Evolutionary conservation across 2,113 vertebrate genomes (phyloP).

Genomic region (Nothoprocta pentlandii): DNA sequence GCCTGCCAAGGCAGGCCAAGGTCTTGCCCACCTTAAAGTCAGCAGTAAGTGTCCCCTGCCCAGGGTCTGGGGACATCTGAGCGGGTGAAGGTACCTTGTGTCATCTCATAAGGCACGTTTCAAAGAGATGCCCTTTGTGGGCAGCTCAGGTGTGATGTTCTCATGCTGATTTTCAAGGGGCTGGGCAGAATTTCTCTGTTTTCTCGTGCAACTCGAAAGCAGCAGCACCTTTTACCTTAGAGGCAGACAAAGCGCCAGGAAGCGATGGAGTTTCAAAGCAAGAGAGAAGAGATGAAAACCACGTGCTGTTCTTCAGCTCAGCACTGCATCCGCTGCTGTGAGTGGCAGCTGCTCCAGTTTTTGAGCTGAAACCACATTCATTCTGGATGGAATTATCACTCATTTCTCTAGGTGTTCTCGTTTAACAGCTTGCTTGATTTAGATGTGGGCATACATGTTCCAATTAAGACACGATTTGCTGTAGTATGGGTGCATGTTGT

Average conservation of each 20-base stretch:
- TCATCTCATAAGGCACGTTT: background rate
- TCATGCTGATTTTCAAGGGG: constrained; percentile 37
- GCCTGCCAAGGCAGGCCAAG: no score
- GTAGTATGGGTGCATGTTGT: background rate
- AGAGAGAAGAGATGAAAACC: constrained; percentile 67
- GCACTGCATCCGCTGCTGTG: constrained; percentile 27
- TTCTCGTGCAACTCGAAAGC: constrained; percentile 31
- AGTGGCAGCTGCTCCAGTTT: constrained; percentile 53
- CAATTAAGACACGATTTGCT: constrained; percentile 32
- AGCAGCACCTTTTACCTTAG: constrained; percentile 40
- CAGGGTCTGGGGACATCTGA: no score
- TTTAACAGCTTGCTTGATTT: constrained; percentile 71
- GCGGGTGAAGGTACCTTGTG: no score
- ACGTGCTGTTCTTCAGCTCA: constrained; percentile 34
- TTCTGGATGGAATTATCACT: constrained; percentile 64
- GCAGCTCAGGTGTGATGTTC: constrained; percentile 46
- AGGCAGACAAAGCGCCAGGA: constrained; percentile 49
- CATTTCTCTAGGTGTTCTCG: constrained; percentile 58
- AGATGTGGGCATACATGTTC: constrained; percentile 31
- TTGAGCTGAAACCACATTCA: constrained; percentile 57
- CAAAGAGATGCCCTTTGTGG: constrained; percentile 12
- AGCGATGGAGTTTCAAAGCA: constrained; percentile 66
- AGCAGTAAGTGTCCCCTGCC: no score
- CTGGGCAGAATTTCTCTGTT: background rate
- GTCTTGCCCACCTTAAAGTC: no score